Conservation (phyloP, 2,113 vertebrate species). For the Amphilophus citrinellus region DNA sequence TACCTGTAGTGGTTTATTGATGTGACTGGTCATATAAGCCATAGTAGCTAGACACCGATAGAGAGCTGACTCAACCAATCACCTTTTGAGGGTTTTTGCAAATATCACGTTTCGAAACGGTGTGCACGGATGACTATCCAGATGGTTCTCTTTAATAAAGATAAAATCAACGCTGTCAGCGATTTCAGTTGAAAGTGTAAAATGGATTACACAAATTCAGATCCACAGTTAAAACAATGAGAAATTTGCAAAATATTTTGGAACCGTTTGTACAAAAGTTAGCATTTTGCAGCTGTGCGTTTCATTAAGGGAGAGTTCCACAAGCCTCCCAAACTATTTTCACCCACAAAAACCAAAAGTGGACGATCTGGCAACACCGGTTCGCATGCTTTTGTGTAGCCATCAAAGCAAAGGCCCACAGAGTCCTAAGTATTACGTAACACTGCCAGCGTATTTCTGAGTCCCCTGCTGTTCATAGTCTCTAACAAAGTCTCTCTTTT, state of each 20-base stretch:
- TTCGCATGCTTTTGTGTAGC: not conserved
- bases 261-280: not conserved
- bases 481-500: not conserved
- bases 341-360: not conserved
- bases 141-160: not conserved
- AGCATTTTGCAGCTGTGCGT: not conserved
- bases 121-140: not conserved
- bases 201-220: not conserved
- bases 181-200: not conserved
- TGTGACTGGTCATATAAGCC: accelerated
- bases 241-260: not conserved
- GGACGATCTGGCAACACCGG: not conserved
- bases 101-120: not conserved
- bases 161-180: not conserved
- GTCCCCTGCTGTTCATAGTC: not conserved
- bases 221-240: not conserved
- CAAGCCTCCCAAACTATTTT: not conserved
- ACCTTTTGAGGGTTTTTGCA: not conserved
- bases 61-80: not conserved
- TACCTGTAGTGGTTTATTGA: not conserved
- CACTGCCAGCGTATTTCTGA: not conserved
- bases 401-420: not conserved
- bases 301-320: not conserved
- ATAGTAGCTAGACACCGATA: not conserved
- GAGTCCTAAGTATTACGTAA: not conserved